phyloP scores from a whole-genome alignment of 2,797 vertebrate species.

The Falco cherrug region DNA sequence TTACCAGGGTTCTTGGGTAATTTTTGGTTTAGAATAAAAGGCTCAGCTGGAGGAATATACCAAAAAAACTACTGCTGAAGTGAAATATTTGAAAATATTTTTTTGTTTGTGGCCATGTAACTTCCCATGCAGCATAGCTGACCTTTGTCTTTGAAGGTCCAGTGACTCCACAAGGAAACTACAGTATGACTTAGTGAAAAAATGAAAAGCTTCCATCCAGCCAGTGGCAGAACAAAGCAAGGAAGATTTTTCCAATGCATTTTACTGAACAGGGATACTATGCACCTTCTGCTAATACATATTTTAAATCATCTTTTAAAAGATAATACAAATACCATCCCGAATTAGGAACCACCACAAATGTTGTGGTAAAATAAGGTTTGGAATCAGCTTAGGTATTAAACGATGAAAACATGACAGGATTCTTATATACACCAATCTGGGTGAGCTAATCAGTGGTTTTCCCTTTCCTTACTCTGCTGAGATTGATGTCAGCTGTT shows the following conservation, averaged over 20 bases:
- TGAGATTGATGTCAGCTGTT: slow-evolving; percentile 48
- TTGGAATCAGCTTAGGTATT: slow-evolving; percentile 13
- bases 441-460: background rate
- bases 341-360: background rate
- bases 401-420: background rate
- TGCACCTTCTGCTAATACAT: background rate
- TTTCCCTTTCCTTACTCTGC: slow-evolving; percentile 7
- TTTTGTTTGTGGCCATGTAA: background rate
- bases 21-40: background rate
- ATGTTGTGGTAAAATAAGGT: background rate
- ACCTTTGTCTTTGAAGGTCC: background rate
- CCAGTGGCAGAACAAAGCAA: background rate
- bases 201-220: background rate
- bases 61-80: background rate
- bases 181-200: background rate
- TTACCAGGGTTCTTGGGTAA: background rate
- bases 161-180: background rate
- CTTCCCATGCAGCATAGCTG: background rate
- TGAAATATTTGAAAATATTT: background rate
- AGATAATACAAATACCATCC: background rate
- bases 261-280: background rate
- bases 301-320: background rate
- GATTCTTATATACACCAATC: slow-evolving; percentile 10
- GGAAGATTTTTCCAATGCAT: background rate
- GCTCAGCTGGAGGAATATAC: background rate